Conservation (phyloP, 2,797 vertebrate genomes). For the Chiropotes sagulatus region DNA sequence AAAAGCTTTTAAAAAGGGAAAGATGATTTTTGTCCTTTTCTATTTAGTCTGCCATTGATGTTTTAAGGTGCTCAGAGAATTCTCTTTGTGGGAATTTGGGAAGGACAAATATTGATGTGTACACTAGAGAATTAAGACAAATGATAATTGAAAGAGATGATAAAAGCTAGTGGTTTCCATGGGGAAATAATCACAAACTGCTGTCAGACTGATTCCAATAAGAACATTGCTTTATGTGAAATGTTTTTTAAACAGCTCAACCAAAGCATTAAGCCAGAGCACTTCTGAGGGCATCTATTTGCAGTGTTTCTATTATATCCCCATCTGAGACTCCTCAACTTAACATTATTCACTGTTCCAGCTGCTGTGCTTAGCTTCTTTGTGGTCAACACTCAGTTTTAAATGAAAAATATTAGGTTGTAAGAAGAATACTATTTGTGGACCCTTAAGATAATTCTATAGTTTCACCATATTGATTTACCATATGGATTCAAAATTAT, state of each 20-base stretch:
- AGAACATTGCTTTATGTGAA: constrained; percentile 66
- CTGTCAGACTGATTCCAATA: constrained; percentile 61
- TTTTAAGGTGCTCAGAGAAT: constrained; percentile 53
- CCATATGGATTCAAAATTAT: neutral
- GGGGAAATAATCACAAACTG: constrained; percentile 58
- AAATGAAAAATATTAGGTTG: neutral
- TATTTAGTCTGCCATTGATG: neutral
- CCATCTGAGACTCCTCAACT: neutral
- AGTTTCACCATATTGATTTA: neutral
- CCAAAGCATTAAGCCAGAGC: constrained; percentile 26
- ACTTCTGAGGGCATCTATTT: neutral
- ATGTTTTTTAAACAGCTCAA: constrained; percentile 77
- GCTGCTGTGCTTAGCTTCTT: neutral
- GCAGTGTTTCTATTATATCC: neutral
- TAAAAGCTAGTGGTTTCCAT: constrained; percentile 60
- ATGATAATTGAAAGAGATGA: constrained; percentile 67
- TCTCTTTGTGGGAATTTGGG: constrained; percentile 63
- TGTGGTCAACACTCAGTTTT: neutral
- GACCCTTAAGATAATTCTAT: neutral
- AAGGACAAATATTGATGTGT: constrained; percentile 37
- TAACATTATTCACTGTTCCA: neutral
- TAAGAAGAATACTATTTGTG: neutral
- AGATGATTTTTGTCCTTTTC: constrained; percentile 6
- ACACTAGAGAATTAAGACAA: constrained; percentile 46
- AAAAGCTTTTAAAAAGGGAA: neutral